Percentiles rank a stretch among this genome's conserved stretches.
These are phyloP conservation scores for Ciconia stormi DNA, from an alignment of 2,113 vertebrate species.

Conservation along the genomic window DNA sequence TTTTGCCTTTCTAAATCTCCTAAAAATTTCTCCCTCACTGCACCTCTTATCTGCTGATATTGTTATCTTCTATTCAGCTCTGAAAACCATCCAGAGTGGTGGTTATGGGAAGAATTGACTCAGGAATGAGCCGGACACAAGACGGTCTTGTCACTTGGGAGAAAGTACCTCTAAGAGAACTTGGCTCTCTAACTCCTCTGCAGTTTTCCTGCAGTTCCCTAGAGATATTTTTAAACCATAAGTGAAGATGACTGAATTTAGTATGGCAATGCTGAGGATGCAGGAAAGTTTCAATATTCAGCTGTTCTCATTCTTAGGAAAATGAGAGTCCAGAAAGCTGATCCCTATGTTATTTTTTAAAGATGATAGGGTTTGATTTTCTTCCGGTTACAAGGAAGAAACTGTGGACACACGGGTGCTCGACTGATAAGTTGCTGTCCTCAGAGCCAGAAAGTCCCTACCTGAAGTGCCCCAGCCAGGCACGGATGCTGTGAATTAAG, in stretches of 20 bases:
- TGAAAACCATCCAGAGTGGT: background rate
- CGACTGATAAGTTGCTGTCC: too few species aligned
- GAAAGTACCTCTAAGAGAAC: background rate
- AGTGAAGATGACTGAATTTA: background rate
- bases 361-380: background rate
- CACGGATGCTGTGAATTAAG: background rate
- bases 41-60: background rate
- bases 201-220: background rate
- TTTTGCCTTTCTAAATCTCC: background rate
- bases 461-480: background rate
- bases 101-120: background rate
- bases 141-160: background rate
- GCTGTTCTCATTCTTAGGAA: background rate
- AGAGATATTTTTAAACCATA: background rate
- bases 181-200: background rate
- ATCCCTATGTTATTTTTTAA: background rate
- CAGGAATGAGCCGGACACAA: background rate
- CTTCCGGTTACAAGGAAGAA: background rate
- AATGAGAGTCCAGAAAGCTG: background rate
- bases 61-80: background rate
- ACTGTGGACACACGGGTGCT: background rate
- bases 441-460: background rate
- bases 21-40: background rate
- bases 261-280: background rate
- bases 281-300: background rate